Percentiles rank a stretch among this genome's conserved stretches.
Conservation (phyloP, 2,113 vertebrate species). For the Erinaceus europaeus region DNA sequence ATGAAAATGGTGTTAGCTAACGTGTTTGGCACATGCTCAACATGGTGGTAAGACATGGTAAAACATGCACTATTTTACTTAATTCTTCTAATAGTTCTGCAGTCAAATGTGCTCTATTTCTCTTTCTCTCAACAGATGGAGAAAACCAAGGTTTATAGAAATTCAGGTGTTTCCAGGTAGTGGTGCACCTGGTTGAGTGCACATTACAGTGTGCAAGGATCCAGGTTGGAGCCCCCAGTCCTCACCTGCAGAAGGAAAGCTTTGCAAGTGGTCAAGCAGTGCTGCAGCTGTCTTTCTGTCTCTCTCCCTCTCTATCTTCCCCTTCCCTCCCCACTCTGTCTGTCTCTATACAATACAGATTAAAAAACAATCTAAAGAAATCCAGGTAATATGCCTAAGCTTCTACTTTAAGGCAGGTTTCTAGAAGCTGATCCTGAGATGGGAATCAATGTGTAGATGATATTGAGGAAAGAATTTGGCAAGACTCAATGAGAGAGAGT, state of each 20-base stretch:
- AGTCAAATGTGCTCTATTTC: not conserved
- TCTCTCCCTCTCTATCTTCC: no score
- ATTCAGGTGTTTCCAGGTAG: no score
- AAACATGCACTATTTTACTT: rapidly evolving
- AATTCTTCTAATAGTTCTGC: not conserved
- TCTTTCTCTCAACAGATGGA: not conserved
- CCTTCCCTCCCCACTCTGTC: no score
- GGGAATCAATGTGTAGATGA: not conserved
- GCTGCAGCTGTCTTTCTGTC: no score
- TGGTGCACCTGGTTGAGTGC: no score
- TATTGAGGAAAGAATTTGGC: not conserved
- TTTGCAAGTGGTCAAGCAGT: no score
- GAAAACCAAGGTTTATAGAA: not conserved
- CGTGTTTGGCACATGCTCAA: not conserved
- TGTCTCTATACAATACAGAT: no score
- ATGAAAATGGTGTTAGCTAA: not conserved
- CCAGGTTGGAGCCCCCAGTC: no score
- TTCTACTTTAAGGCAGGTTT: not conserved
- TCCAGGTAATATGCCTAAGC: no score
- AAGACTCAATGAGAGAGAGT: not conserved
- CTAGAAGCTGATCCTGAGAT: not conserved
- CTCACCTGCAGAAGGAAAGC: no score
- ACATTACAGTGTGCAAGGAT: no score
- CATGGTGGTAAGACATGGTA: not conserved
- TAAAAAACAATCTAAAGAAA: no score